Evolutionary conservation across 2,888 invertebrate genomes (phyloP).

Genomic region (Melangyna quadrimaculata): DNA sequence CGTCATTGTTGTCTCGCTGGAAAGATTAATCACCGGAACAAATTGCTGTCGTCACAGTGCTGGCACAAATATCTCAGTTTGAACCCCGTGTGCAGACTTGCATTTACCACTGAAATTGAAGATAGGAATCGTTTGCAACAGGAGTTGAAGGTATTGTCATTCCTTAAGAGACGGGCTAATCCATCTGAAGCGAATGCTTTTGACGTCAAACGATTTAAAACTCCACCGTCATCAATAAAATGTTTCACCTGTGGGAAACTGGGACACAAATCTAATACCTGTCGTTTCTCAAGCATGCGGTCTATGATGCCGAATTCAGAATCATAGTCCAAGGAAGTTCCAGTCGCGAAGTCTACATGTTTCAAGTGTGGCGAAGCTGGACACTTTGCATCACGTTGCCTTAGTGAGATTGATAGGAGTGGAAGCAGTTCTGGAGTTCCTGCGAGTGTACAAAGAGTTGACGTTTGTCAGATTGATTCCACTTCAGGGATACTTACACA

Average conservation of each 20-base stretch:
- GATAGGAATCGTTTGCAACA: slow-evolving; percentile 26
- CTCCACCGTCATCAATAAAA: too few species aligned
- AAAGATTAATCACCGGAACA: too few species aligned
- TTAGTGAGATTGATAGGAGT: too few species aligned
- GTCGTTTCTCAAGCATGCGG: not conserved
- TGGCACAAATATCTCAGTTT: too few species aligned
- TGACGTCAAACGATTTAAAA: not conserved
- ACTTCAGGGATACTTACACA: slow-evolving; percentile 7
- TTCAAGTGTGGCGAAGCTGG: slow-evolving; percentile 14
- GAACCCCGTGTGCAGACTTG: too few species aligned
- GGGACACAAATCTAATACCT: too few species aligned
- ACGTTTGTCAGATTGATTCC: not conserved
- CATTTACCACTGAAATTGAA: slow-evolving; percentile 37
- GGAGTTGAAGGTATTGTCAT: slow-evolving; percentile 8
- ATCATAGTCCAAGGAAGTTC: not conserved
- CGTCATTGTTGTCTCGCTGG: too few species aligned
- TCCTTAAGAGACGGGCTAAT: not conserved
- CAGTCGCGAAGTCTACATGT: not conserved
- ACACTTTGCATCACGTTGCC: slow-evolving; percentile 56
- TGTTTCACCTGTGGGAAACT: too few species aligned
- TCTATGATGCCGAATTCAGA: not conserved
- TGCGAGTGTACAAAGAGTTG: not conserved
- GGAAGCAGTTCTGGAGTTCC: not conserved
- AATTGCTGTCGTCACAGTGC: too few species aligned
- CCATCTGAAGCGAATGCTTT: not conserved